Evolutionary conservation across 2,888 invertebrate genomes (phyloP).

Genomic region (Abrostola triplasia): DNA sequence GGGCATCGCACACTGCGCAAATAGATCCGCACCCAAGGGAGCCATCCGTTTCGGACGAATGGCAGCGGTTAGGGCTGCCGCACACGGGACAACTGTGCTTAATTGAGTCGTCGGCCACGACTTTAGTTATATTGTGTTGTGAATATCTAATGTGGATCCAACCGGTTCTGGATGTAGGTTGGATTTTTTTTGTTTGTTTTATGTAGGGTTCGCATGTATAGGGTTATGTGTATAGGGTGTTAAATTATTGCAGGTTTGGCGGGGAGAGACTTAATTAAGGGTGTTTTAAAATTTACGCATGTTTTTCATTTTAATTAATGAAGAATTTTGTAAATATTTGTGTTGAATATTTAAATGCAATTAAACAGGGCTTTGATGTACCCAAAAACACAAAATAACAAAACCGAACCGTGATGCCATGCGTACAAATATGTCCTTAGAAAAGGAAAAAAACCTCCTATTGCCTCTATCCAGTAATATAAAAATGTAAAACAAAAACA

Average conservation of each 20-base stretch:
- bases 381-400: too few relatives aligned
- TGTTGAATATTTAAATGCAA: too few relatives aligned
- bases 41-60: conserved; percentile 64
- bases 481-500: neutral
- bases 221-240: neutral
- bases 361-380: too few relatives aligned
- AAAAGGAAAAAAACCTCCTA: too few relatives aligned
- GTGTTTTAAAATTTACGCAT: too few relatives aligned
- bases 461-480: too few relatives aligned
- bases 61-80: conserved; percentile 56
- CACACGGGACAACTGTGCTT: conserved; percentile 57
- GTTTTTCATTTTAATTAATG: too few relatives aligned
- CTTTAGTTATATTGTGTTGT: conserved; percentile 54
- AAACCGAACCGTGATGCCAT: too few relatives aligned
- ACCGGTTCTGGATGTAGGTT: conserved; percentile 8
- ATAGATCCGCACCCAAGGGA: conserved; percentile 65
- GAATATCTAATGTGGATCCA: conserved; percentile 50
- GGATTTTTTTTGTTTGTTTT: conserved; percentile 14
- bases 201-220: neutral
- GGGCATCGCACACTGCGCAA: conserved; percentile 54
- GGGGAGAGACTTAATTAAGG: too few relatives aligned
- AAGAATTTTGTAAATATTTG: too few relatives aligned
- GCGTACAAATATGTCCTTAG: too few relatives aligned
- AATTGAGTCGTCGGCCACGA: conserved; percentile 56
- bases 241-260: neutral